A percentile compares a stretch with the other conserved stretches of the same genome.
These are phyloP conservation scores for Augiades crinisus DNA, from an alignment of 2,888 invertebrate species.

Conservation along the genomic window DNA sequence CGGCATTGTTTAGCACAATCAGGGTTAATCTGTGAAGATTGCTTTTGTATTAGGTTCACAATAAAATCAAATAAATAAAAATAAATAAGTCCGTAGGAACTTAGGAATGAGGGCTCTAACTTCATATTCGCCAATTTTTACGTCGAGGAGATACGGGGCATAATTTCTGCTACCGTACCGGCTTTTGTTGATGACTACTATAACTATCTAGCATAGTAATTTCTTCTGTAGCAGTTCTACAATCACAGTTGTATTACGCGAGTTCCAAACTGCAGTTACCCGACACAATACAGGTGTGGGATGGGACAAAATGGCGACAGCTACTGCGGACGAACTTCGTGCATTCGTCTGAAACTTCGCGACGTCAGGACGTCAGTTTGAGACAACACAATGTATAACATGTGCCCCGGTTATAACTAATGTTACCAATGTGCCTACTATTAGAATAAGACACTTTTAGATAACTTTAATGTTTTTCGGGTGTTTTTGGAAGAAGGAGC, in stretches of 20 bases:
- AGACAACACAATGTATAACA: conserved; percentile 1
- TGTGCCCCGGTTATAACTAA: too few relatives aligned
- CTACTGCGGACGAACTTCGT: conserved; percentile 8
- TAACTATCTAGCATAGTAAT: neutral
- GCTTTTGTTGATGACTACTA: neutral
- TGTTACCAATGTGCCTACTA: too few relatives aligned
- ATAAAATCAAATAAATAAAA: neutral
- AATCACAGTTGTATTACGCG: neutral
- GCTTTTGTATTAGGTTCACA: too few relatives aligned
- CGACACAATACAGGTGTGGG: conserved; percentile 18
- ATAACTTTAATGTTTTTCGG: neutral
- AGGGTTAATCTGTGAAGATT: too few relatives aligned
- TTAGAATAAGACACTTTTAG: too few relatives aligned
- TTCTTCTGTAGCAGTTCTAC: neutral
- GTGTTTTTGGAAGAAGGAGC: too few relatives aligned
- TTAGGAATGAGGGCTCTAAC: neutral
- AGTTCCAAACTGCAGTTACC: conserved; percentile 13
- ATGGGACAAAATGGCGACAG: conserved; percentile 5
- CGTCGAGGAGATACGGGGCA: too few relatives aligned
- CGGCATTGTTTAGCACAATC: too few relatives aligned
- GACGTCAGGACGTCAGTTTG: conserved; percentile 13
- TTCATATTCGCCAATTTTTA: too few relatives aligned
- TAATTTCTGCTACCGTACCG: neutral
- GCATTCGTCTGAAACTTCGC: conserved; percentile 21
- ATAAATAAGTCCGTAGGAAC: neutral